These are phyloP conservation scores for Physella acuta DNA, from an alignment of 1,140 invertebrate species.

Conservation along the genomic window DNA sequence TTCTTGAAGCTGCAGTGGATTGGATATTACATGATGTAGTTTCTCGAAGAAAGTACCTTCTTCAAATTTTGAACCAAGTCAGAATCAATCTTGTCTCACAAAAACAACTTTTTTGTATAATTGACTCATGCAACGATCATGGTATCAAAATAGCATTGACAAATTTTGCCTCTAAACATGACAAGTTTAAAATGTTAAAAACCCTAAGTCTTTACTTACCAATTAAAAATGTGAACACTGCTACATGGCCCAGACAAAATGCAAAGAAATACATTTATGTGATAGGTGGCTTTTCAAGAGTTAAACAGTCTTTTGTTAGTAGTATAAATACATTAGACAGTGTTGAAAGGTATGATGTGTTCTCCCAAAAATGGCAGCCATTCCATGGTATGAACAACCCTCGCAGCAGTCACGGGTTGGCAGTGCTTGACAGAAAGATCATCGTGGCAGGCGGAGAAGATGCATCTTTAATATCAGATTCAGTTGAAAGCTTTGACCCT, in stretches of 20 bases:
- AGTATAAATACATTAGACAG: conserved; percentile 36
- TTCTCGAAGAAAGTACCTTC: conserved; percentile 30
- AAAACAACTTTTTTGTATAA: conserved; percentile 31
- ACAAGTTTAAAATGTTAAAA: conserved; percentile 23
- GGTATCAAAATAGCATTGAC: conserved; percentile 32
- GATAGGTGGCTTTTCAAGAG: conserved; percentile 41
- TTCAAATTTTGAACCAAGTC: conserved; percentile 40
- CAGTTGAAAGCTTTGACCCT: conserved; percentile 83
- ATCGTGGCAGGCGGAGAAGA: conserved; percentile 64
- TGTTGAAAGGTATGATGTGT: conserved; percentile 43
- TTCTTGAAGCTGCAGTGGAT: conserved; percentile 35
- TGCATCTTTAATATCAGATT: conserved; percentile 81
- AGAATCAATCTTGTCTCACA: conserved; percentile 43
- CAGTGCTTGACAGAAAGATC: conserved; percentile 35
- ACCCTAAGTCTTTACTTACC: conserved; percentile 6
- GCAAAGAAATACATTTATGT: conserved; percentile 64
- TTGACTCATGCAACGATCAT: conserved; percentile 34
- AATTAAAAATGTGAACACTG: not conserved
- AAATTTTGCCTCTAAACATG: conserved; percentile 28
- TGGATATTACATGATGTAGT: conserved; percentile 39
- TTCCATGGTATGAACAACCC: conserved; percentile 30
- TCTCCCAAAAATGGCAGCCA: conserved; percentile 37
- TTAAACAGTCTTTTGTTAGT: conserved; percentile 59
- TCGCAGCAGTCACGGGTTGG: conserved; percentile 41
- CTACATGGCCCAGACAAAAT: conserved; percentile 35